Evolutionary conservation across 2,888 invertebrate species (phyloP), one percentile per base, ranked within the genome.

Genomic region (Nephrotoma flavescens): DNA sequence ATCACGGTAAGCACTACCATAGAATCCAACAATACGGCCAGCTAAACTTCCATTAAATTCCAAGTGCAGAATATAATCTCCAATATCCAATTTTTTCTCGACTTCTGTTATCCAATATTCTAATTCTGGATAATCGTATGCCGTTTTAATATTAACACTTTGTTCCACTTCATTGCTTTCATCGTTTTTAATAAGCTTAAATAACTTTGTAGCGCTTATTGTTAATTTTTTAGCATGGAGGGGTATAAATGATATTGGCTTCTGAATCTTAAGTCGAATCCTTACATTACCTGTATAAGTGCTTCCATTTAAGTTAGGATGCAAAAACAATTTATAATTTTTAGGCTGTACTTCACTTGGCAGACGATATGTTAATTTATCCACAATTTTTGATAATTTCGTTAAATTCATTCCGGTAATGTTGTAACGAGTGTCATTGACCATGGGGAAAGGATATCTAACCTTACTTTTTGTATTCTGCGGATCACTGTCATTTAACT

Each of bases 1-100:
- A 88, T 91, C 90, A 87, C 89, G 88, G 88, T 96, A 95, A 6
- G 93, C 93, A 87, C 96, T 96, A 88, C 94, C 93, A 91, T 96
- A 96, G 88, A 96, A 93, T 9, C 97, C 96, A 86, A 96, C 94
- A 90, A 96, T 95, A 86, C 94, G 93, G 88, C 94, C 93, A 12
- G 93, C 94, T 88, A 96, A 92, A 87, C 93, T 94, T 0, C 96
- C 96, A 88, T 92, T 92, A 89, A 95, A 97, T 86, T 94, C 92
- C 87, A 96, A 92, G 86, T 91, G 89, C 52, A 96, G 90, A 12
- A 91, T 91, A 89, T 94, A 94, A 86, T 91, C 91, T 57, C 92
- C 92, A 41, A 88, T 88, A 44, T 89, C 89, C 41, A 92, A 88
- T 0, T 90, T 90, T 45, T 90, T 88, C 0, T 89, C 89, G 83